Evolutionary conservation across 1,140 invertebrate species (phyloP), one percentile per base, ranked within the genome.

Genomic region (Heliconius himera): DNA sequence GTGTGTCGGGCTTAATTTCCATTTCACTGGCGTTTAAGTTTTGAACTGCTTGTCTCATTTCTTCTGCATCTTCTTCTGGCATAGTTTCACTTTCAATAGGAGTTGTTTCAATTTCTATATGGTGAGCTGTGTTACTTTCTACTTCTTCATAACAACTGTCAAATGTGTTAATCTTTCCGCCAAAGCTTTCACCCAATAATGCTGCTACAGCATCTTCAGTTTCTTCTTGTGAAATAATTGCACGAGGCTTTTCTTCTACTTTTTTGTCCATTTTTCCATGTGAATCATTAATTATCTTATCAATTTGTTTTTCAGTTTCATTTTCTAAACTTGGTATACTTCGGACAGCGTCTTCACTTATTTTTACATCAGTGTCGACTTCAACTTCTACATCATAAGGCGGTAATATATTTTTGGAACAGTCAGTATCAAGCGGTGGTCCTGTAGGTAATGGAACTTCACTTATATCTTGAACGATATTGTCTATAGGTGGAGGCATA

Each of bases 141-240:
- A 89, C 85, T 89, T 95, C 93, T 84, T 93, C 93, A 81, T 95
- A 96, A 84, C 94, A 95, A 87, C 94, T 95, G 72, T 90, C 86
- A 86, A 95, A 96, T 29, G 94, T 86, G 81, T 90, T 91, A 79
- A 87, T 87, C 83, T 94, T 95, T 9, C 93, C 93, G 9, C 97
- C 97, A 89, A 98, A 98, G 77, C 97, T 98, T 91, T 98, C 97
- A 51, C 97, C 97, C 33, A 98, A 90, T 8, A 99, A 91, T 9
- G 98, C 98, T 3, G 98, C 98, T 0, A 99, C 98, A 0, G 98
- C 98, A 92, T 98, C 98, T 88, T 98, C 98, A 0, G 98, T 99
- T 94, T 99, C 98, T 94, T 98, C 98, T 93, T 98, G 98, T 1
- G 98, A 98, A 83, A 98, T 98, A 0, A 97, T 96, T 1, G 97